Evolutionary conservation across 1,140 invertebrate genomes (phyloP), one percentile per base, ranked within the genome.

Genomic region (Berghia stephanieae): DNA sequence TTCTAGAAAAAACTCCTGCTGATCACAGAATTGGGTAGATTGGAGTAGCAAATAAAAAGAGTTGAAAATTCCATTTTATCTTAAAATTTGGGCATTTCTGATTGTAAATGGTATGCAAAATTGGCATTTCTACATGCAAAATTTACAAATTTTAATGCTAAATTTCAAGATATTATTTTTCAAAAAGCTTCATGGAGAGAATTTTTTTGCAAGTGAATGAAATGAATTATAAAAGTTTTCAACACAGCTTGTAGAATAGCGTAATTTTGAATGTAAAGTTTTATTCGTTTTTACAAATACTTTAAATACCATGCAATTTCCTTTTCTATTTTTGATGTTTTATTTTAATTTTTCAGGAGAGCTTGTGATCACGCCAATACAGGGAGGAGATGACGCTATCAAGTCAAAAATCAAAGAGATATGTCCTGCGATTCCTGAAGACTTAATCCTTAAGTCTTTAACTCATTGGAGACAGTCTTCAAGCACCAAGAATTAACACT

Each of bases 301-400:
- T 63, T 8, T 63, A 16, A 63, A 8, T 63, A 10, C 57, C 27
- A 63, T 63, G 10, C 57, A 21, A 36, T 36, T 68, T 42, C 10
- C 36, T 16, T n/a, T 34, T n/a, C n/a, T 46, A 21, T 24, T 44
- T 71, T n/a, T 24, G 8, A 46, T 10, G n/a, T n/a, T 71, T 46
- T 44, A 18, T 71, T 27, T 71, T 46, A 13, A 43, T 66, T 63
- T 36, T 38, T 5, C 40, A 76, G 74, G 74, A 67, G 74, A 76
- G 27, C 44, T 76, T 21, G 43, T 60, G n/a, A n/a, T 44, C 1
- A 36, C 60, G 52, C 16, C 10, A 40, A 76, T 76, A 43, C 24
- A 67, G 68, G 74, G 74, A 43, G 74, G 74, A 49, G 74, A 76
- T 68, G 74, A 67, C 10, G 74, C 60, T n/a, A 49, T 68, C 34